Evolutionary conservation across 1,140 invertebrate species (phyloP).

Genomic region (Habropoda laboriosa): DNA sequence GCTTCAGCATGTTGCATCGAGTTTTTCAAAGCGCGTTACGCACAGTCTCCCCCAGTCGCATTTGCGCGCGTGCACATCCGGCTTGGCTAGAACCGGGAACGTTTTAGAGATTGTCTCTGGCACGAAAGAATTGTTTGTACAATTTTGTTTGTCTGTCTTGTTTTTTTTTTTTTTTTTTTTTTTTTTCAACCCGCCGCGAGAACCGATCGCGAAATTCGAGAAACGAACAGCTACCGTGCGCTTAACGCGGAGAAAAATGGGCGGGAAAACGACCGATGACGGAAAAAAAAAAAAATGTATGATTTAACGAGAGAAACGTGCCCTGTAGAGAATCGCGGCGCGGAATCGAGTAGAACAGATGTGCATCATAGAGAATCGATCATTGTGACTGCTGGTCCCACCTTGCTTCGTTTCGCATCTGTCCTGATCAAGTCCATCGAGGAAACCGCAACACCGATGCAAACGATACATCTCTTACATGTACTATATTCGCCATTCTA

Average conservation of each 20-base stretch:
- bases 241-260: not conserved
- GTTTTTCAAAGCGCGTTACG: constrained; percentile 2
- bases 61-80: constrained; percentile 20
- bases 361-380: constrained; percentile 61
- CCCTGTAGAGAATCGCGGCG: constrained; percentile 19
- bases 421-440: constrained; percentile 57
- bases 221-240: not conserved
- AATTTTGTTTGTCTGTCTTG: not conserved
- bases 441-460: constrained; percentile 48
- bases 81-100: constrained; percentile 9
- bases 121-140: constrained; percentile 1
- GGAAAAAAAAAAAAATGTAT: not conserved
- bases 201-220: not conserved
- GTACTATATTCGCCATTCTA: constrained; percentile 50
- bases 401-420: constrained; percentile 76
- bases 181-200: too few relatives aligned
- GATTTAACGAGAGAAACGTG: not conserved
- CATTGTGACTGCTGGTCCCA: constrained; percentile 81
- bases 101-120: constrained; percentile 14
- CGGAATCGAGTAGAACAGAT: constrained; percentile 49
- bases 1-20: constrained; percentile 31
- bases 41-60: constrained; percentile 12
- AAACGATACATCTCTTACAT: constrained; percentile 39
- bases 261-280: not conserved
- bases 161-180: too few relatives aligned